phyloP scores from a whole-genome alignment of 2,797 vertebrate species.

The Thripadectes ignobilis region DNA sequence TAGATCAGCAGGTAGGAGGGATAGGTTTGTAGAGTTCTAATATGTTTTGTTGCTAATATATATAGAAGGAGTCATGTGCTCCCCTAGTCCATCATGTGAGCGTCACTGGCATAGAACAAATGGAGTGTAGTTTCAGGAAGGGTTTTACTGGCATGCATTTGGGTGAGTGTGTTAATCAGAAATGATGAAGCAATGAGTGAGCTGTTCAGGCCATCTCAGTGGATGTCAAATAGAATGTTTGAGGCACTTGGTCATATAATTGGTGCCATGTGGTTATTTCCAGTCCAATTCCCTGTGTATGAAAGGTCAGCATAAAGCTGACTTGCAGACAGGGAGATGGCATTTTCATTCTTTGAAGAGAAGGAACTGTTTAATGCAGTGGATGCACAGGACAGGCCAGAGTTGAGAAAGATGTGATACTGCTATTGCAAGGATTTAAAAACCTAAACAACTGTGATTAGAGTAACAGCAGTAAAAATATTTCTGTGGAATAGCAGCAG shows the following conservation, averaged over 20 bases:
- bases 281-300: background rate
- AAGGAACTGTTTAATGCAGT: background rate
- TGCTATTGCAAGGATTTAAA: background rate
- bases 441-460: background rate
- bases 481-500: background rate
- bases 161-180: background rate
- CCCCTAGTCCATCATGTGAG: background rate
- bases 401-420: background rate
- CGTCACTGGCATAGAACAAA: background rate
- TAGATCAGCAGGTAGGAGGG: background rate
- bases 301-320: conserved; percentile 13
- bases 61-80: background rate
- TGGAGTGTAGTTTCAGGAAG: background rate
- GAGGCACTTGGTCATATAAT: background rate
- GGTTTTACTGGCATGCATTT: background rate
- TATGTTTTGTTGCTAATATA: background rate
- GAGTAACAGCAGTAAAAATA: background rate
- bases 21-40: background rate
- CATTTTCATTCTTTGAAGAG: background rate
- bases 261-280: background rate
- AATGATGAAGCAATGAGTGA: conserved; percentile 45
- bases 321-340: background rate
- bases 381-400: background rate
- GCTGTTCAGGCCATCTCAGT: background rate
- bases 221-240: background rate